Conservation (phyloP, 2,797 vertebrate species). For the Schizothorax lantsangensis region DNA sequence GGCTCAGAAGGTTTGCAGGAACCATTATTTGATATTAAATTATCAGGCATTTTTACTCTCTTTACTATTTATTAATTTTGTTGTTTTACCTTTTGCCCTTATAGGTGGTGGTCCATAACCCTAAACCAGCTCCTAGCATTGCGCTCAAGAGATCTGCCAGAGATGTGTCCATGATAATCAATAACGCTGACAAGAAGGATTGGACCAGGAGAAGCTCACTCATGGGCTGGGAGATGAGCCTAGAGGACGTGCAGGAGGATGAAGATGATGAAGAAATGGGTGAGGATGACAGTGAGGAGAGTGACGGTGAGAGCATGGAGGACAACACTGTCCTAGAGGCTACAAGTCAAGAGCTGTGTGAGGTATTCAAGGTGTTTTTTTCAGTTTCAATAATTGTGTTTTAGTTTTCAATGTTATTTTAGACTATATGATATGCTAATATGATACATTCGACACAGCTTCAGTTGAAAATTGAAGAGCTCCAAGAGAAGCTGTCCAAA, state of each 20-base stretch:
- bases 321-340: slow-evolving; percentile 71
- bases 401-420: not conserved
- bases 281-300: slow-evolving; percentile 63
- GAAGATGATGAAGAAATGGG: slow-evolving; percentile 68
- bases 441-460: slow-evolving; percentile 36
- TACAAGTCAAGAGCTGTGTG: slow-evolving; percentile 65
- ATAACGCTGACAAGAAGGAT: slow-evolving; percentile 72
- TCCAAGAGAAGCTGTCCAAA: slow-evolving; percentile 75
- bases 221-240: slow-evolving; percentile 85
- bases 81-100: not conserved
- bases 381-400: not conserved
- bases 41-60: not conserved
- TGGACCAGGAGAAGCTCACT: slow-evolving; percentile 78
- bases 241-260: slow-evolving; percentile 87
- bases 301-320: slow-evolving; percentile 63
- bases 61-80: not conserved
- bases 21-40: not conserved
- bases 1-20: slow-evolving; percentile 87
- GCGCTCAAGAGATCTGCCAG: slow-evolving; percentile 73
- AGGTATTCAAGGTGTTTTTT: slow-evolving; percentile 70
- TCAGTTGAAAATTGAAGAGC: slow-evolving; percentile 62
- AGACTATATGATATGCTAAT: slow-evolving; percentile 1
- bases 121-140: slow-evolving; percentile 66
- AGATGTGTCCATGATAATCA: slow-evolving; percentile 78
- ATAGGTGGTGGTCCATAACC: slow-evolving; percentile 76